These are phyloP conservation scores for Chlamydotis undulata DNA, from an alignment of 2,113 vertebrate species.

Conservation along the genomic window DNA sequence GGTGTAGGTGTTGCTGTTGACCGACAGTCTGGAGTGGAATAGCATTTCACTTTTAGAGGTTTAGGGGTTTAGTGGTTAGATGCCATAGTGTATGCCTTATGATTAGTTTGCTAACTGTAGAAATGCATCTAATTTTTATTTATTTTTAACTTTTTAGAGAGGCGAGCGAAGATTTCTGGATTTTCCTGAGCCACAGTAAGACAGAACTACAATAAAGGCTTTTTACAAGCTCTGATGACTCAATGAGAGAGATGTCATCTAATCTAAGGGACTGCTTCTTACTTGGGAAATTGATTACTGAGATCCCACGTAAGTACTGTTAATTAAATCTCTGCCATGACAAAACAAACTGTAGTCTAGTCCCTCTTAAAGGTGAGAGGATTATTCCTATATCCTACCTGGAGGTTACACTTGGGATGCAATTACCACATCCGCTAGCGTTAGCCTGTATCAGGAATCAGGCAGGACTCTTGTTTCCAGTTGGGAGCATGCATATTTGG, in stretches of 20 bases:
- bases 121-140: not conserved
- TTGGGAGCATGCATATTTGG: accelerated
- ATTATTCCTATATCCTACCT: not conserved
- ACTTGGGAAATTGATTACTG: not conserved
- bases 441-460: not conserved
- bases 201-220: not conserved
- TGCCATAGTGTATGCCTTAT: not conserved
- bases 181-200: not conserved
- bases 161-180: not conserved
- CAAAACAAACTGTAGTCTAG: not conserved
- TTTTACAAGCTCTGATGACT: not conserved
- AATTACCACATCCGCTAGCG: not conserved
- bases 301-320: not conserved
- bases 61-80: not conserved
- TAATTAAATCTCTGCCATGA: not conserved
- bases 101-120: not conserved
- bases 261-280: not conserved
- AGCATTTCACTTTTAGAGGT: not conserved
- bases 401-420: not conserved
- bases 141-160: not conserved
- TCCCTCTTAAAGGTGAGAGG: not conserved
- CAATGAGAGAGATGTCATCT: not conserved
- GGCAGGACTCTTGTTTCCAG: not conserved
- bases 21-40: not conserved
- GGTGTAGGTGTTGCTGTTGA: not conserved